Evolutionary conservation across 2,113 vertebrate genomes (phyloP).

Genomic region (Alethe castanea): DNA sequence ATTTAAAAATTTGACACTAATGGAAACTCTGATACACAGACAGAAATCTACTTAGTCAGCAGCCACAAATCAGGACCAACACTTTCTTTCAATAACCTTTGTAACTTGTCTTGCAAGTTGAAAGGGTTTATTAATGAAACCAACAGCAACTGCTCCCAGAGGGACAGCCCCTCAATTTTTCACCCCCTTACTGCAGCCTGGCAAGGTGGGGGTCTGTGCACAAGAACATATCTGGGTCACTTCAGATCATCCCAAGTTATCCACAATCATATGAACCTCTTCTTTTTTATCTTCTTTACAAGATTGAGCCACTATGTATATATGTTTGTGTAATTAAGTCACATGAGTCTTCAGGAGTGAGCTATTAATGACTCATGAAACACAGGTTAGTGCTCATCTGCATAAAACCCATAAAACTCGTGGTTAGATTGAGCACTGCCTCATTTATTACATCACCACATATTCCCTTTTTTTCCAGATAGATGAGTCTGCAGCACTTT

Average conservation of each 20-base stretch:
- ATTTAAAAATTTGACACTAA: slow-evolving; percentile 41
- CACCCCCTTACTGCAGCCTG: neutral
- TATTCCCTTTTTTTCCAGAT: neutral
- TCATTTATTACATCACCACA: neutral
- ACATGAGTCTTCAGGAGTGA: neutral
- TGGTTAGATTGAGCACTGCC: neutral
- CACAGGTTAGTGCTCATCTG: neutral
- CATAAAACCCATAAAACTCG: neutral
- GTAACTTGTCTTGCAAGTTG: neutral
- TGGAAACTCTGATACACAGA: neutral
- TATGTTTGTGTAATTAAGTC: neutral
- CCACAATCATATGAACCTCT: rapidly evolving
- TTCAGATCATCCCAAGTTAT: neutral
- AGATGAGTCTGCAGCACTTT: neutral
- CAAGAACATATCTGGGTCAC: rapidly evolving
- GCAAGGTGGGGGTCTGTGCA: neutral
- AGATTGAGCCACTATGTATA: no score
- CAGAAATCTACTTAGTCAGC: slow-evolving; percentile 13
- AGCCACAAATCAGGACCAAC: neutral
- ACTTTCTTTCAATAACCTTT: neutral
- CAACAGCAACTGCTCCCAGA: neutral
- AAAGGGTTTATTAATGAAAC: neutral
- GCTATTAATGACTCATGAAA: neutral
- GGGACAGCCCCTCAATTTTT: neutral
- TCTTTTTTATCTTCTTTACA: neutral